These are phyloP conservation scores for Disparrhopalites patrizii DNA, from an alignment of 2,888 invertebrate genomes.

Conservation along the genomic window DNA sequence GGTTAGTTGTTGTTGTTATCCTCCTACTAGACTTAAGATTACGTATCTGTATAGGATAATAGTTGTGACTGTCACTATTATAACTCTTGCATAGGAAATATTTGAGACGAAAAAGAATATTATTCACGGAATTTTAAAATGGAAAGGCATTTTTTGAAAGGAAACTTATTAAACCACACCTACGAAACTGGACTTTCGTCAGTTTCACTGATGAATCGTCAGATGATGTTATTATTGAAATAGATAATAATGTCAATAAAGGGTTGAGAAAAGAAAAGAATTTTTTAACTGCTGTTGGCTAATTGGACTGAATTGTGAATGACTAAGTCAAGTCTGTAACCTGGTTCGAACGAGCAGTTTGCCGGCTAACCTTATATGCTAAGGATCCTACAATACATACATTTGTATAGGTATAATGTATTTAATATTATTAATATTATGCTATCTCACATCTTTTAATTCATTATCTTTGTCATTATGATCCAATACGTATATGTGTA, in stretches of 20 bases:
- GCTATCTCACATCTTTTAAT: no score
- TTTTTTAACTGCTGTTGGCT: constrained; percentile 17
- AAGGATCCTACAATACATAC: not conserved
- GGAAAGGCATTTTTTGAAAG: no score
- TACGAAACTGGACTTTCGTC: no score
- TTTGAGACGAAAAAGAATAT: not conserved
- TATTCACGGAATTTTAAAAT: not conserved
- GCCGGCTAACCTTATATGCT: constrained; percentile 2
- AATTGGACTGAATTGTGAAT: constrained; percentile 37
- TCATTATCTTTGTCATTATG: no score
- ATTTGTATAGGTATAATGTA: not conserved
- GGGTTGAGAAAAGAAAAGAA: constrained; percentile 9
- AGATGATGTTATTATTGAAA: no score
- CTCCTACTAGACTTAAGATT: not conserved
- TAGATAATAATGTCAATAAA: no score
- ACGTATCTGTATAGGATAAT: not conserved
- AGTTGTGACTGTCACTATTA: not conserved
- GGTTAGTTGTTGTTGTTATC: no score
- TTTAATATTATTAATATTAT: no score
- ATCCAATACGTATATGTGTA: no score
- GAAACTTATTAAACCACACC: no score
- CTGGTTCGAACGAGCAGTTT: not conserved
- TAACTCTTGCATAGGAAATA: not conserved
- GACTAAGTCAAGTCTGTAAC: constrained; percentile 32
- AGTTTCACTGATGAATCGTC: no score